These are phyloP conservation scores for Macquaria ambigua DNA, from an alignment of 2,113 vertebrate species.

Conservation along the genomic window DNA sequence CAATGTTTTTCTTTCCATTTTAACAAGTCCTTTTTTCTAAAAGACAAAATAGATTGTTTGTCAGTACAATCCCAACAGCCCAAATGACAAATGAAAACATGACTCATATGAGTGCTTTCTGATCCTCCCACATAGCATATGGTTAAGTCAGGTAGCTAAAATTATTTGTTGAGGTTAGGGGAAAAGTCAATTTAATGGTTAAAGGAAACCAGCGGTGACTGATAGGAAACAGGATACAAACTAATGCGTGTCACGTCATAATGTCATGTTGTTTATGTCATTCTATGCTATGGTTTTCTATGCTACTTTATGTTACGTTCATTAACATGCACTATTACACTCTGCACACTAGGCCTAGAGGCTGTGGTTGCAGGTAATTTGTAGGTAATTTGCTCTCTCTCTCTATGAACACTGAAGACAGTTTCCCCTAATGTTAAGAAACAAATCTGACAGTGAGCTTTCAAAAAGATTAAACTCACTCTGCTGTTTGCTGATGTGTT, in stretches of 20 bases:
- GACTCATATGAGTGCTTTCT: background rate
- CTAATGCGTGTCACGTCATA: background rate
- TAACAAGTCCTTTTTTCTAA: background rate
- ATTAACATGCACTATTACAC: background rate
- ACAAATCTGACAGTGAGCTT: background rate
- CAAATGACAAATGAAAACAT: background rate
- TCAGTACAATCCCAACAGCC: background rate
- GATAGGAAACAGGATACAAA: background rate
- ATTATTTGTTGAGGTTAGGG: background rate
- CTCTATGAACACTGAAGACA: background rate
- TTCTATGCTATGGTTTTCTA: background rate
- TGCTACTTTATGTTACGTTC: background rate
- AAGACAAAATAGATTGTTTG: background rate
- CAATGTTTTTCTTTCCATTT: background rate
- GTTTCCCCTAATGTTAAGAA: background rate
- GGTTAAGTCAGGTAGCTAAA: background rate
- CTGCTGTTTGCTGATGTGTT: slow-evolving; percentile 23
- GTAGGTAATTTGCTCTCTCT: no score
- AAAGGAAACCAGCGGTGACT: background rate
- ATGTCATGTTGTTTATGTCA: background rate
- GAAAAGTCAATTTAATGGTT: background rate
- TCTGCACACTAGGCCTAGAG: background rate
- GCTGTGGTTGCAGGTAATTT: background rate
- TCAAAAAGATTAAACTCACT: background rate
- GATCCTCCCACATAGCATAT: background rate